phyloP scores from a whole-genome alignment of 30 jellyfish, hydroid and myxozoan genomes.

The Nemopilema nomurai region DNA sequence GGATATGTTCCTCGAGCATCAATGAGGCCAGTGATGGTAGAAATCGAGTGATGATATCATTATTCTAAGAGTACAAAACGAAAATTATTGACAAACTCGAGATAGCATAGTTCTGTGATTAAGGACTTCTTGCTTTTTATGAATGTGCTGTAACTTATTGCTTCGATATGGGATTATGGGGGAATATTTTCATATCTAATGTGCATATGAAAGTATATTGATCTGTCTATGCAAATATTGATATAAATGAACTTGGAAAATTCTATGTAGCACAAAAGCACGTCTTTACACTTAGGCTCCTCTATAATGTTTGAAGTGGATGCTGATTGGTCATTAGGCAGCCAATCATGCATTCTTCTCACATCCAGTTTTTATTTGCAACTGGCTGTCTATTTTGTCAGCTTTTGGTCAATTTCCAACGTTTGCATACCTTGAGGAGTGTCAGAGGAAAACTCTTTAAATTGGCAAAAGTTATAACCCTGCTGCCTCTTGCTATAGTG shows the following conservation, averaged over 20 bases:
- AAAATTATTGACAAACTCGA: background rate
- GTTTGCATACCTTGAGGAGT: too few relatives aligned
- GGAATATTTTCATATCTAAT: background rate
- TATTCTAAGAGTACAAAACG: constrained; percentile 53
- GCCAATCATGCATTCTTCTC: too few relatives aligned
- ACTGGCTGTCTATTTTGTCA: too few relatives aligned
- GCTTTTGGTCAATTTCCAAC: too few relatives aligned
- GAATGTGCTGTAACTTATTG: background rate
- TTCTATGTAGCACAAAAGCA: background rate
- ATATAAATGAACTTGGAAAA: background rate
- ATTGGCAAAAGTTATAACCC: too few relatives aligned
- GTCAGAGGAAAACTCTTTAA: too few relatives aligned
- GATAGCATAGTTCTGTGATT: background rate
- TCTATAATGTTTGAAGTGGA: too few relatives aligned
- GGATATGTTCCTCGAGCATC: constrained; percentile 78
- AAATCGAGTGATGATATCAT: constrained; percentile 76
- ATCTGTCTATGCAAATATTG: background rate
- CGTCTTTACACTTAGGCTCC: background rate
- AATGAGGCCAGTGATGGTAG: constrained; percentile 79
- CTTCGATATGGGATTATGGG: background rate
- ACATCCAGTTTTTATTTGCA: too few relatives aligned
- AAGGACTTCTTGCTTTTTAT: background rate
- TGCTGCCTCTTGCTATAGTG: too few relatives aligned
- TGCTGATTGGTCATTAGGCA: too few relatives aligned
- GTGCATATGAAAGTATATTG: background rate